Percentiles rank a stretch among this genome's conserved stretches.
These are phyloP conservation scores for Drosophila prosaltans DNA, from an alignment of 1,140 invertebrate species.

Conservation along the genomic window DNA sequence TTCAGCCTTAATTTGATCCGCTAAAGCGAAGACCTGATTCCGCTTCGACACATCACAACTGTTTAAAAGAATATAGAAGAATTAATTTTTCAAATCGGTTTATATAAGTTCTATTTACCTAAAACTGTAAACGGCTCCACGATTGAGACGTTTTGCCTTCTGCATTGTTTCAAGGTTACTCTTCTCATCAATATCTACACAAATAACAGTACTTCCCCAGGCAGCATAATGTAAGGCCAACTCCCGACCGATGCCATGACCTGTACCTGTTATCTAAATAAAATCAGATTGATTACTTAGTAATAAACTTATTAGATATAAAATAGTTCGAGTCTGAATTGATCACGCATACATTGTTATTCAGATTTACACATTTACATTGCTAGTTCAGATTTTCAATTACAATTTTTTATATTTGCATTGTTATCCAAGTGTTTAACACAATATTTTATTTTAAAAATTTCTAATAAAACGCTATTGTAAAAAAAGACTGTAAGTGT, in stretches of 20 bases:
- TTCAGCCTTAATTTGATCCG: conserved; percentile 85
- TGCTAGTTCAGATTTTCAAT: too few relatives aligned
- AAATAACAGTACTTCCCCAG: conserved; percentile 90
- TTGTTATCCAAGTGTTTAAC: too few relatives aligned
- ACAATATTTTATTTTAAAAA: too few relatives aligned
- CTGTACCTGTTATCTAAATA: conserved; percentile 92
- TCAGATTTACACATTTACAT: too few relatives aligned
- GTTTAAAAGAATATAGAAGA: conserved; percentile 17
- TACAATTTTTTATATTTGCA: too few relatives aligned
- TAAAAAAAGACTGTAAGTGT: too few relatives aligned
- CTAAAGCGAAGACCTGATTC: conserved; percentile 85
- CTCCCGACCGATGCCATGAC: conserved; percentile 94
- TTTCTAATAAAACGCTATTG: too few relatives aligned
- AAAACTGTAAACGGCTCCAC: conserved; percentile 84
- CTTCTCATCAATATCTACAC: conserved; percentile 93
- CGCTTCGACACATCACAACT: conserved; percentile 89
- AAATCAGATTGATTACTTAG: too few relatives aligned
- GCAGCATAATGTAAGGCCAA: conserved; percentile 91
- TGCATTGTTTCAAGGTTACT: conserved; percentile 87
- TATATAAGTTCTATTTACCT: conserved; percentile 78
- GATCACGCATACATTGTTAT: too few relatives aligned
- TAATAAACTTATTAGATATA: too few relatives aligned
- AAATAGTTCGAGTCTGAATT: background rate
- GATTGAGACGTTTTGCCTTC: conserved; percentile 84
- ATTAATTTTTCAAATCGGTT: background rate